Percentiles rank a stretch among this genome's conserved stretches.
Evolutionary conservation across 2,888 invertebrate genomes (phyloP).

Genomic region (Adelphocoris suturalis): DNA sequence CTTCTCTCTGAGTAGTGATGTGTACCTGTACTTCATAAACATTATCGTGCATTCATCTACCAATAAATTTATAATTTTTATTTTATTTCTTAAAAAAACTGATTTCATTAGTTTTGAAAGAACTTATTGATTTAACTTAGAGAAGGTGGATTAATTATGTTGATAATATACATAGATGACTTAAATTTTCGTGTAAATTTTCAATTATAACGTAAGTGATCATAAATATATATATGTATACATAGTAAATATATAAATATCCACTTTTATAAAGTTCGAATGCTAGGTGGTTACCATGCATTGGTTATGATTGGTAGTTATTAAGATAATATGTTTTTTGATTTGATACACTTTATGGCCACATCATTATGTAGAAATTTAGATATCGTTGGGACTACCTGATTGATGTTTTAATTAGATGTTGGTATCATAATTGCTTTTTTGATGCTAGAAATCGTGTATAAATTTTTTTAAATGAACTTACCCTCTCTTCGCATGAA

Average conservation of each 20-base stretch:
- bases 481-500: slow-evolving; percentile 33
- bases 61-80: slow-evolving; percentile 70
- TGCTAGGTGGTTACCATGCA: slow-evolving; percentile 74
- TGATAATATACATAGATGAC: slow-evolving; percentile 63
- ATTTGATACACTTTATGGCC: slow-evolving; percentile 28
- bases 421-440: slow-evolving; percentile 27
- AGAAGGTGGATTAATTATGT: slow-evolving; percentile 21
- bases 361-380: slow-evolving; percentile 5
- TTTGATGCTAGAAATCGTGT: slow-evolving; percentile 23
- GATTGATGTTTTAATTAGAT: slow-evolving; percentile 42
- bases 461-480: not conserved
- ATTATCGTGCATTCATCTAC: slow-evolving; percentile 74
- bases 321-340: slow-evolving; percentile 51
- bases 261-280: slow-evolving; percentile 72
- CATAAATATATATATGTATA: slow-evolving; percentile 66
- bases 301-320: slow-evolving; percentile 37
- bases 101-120: slow-evolving; percentile 49
- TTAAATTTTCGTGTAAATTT: slow-evolving; percentile 66
- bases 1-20: slow-evolving; percentile 86
- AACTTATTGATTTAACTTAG: slow-evolving; percentile 12
- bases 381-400: slow-evolving; percentile 26
- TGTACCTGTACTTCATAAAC: slow-evolving; percentile 72
- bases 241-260: slow-evolving; percentile 70
- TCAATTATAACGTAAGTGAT: slow-evolving; percentile 58
- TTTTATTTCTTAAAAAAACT: slow-evolving; percentile 56